phyloP scores from a whole-genome alignment of 2,113 vertebrate species.

The Silurus glanis region DNA sequence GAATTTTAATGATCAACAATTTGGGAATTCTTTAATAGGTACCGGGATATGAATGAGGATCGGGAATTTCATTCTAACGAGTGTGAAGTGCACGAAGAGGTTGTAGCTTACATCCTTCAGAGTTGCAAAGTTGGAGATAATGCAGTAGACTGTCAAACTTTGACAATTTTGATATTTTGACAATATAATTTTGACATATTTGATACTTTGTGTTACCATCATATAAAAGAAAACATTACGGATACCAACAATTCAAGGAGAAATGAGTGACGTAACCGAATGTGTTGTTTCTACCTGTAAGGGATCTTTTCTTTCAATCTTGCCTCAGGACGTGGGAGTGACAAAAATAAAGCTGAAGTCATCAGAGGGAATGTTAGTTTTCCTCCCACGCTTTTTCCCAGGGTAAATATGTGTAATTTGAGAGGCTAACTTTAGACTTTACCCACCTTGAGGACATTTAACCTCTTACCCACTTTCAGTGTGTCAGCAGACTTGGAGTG shows the following conservation, averaged over 20 bases:
- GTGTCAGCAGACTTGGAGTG: neutral
- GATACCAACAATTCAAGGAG: neutral
- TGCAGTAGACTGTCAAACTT: neutral
- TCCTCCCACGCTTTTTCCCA: neutral
- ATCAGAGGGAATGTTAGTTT: neutral
- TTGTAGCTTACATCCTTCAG: neutral
- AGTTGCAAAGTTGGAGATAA: neutral
- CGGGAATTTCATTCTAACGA: neutral
- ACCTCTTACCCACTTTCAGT: neutral
- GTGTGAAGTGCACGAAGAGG: neutral
- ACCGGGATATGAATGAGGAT: neutral
- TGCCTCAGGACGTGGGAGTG: neutral
- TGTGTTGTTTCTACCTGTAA: neutral
- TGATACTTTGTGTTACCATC: no score
- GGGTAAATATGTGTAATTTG: neutral
- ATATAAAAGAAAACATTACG: no score
- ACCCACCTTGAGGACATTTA: slow-evolving; percentile 13
- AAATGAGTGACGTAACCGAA: neutral
- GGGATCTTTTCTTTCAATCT: neutral
- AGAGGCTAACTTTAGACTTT: slow-evolving; percentile 11
- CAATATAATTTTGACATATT: no score
- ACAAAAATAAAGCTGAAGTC: neutral
- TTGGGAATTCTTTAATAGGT: neutral
- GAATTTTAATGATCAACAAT: neutral
- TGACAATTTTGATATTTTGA: no score